Evolutionary conservation across 35 echinoderm and acorn worm genomes (phyloP).

Genomic region (Chiridota heheva): DNA sequence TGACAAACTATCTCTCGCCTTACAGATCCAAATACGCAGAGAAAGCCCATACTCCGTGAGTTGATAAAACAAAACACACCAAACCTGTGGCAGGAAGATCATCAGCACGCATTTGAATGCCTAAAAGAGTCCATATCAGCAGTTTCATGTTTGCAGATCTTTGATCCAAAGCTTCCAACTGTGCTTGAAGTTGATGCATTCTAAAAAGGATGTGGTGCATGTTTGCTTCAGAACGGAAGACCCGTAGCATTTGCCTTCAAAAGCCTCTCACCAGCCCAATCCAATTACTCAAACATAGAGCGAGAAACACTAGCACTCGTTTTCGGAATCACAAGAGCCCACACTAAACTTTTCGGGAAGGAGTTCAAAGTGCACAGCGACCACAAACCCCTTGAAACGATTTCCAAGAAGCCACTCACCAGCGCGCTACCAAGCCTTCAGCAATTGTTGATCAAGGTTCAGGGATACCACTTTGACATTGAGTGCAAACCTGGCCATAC

Average conservation of each 20-base stretch:
- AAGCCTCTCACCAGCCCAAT: conserved; percentile 22
- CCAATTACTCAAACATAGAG: conserved; percentile 51
- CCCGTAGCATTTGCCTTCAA: conserved; percentile 63
- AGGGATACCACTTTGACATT: conserved; percentile 64
- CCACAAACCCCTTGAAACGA: conserved; percentile 46
- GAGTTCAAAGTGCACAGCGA: conserved; percentile 18
- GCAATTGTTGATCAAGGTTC: conserved; percentile 58
- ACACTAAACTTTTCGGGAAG: conserved; percentile 54
- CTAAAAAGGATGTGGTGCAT: conserved; percentile 55
- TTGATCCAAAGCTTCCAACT: conserved; percentile 23
- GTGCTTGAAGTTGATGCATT: conserved; percentile 61
- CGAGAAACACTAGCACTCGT: conserved; percentile 50
- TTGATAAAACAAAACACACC: conserved; percentile 48
- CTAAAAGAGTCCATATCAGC: conserved; percentile 45
- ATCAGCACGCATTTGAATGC: conserved; percentile 24
- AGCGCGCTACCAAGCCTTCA: conserved; percentile 69
- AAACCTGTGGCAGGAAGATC: conserved; percentile 65
- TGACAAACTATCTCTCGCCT: conserved; percentile 47
- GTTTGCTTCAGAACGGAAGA: conserved; percentile 47
- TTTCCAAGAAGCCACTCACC: conserved; percentile 53
- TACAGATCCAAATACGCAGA: conserved; percentile 50
- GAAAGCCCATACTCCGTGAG: conserved; percentile 35
- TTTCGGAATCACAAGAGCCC: conserved; percentile 37
- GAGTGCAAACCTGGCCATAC: conserved; percentile 53
- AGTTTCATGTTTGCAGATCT: conserved; percentile 48